These are phyloP conservation scores for Porphyrio hochstetteri DNA, from an alignment of 2,113 vertebrate species.

Conservation along the genomic window DNA sequence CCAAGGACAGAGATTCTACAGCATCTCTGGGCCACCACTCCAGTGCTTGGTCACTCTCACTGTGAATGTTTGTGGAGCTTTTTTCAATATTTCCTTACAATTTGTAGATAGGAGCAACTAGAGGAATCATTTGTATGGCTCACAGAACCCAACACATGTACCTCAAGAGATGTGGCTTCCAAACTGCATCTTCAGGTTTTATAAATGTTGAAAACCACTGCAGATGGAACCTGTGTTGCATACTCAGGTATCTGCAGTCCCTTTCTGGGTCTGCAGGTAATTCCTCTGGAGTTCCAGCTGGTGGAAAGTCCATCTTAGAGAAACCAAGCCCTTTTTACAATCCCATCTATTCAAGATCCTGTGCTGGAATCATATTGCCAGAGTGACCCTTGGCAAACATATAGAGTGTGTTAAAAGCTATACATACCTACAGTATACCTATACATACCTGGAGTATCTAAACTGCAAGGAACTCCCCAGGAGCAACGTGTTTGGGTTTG, in stretches of 20 bases:
- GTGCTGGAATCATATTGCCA: not conserved
- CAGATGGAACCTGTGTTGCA: not conserved
- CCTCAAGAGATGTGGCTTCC: not conserved
- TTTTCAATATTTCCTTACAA: not conserved
- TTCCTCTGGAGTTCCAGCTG: not conserved
- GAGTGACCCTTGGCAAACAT: not conserved
- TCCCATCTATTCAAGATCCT: not conserved
- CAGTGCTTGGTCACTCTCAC: not conserved
- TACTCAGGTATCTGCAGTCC: fast-evolving
- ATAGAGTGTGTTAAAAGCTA: not conserved
- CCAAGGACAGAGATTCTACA: not conserved
- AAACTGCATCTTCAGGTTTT: not conserved
- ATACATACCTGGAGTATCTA: slow-evolving; percentile 75
- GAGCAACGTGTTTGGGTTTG: slow-evolving; percentile 44
- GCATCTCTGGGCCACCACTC: not conserved
- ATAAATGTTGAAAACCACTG: not conserved
- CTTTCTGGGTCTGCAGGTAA: not conserved
- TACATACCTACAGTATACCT: slow-evolving; percentile 59
- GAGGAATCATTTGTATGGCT: not conserved
- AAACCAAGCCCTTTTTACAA: not conserved
- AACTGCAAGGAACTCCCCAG: slow-evolving; percentile 73
- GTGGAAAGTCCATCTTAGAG: not conserved
- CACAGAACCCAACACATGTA: not conserved
- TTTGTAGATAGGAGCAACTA: not conserved
- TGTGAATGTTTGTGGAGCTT: not conserved